Evolutionary conservation across 2,113 vertebrate species (phyloP).

Genomic region (Cercopithecus mona): DNA sequence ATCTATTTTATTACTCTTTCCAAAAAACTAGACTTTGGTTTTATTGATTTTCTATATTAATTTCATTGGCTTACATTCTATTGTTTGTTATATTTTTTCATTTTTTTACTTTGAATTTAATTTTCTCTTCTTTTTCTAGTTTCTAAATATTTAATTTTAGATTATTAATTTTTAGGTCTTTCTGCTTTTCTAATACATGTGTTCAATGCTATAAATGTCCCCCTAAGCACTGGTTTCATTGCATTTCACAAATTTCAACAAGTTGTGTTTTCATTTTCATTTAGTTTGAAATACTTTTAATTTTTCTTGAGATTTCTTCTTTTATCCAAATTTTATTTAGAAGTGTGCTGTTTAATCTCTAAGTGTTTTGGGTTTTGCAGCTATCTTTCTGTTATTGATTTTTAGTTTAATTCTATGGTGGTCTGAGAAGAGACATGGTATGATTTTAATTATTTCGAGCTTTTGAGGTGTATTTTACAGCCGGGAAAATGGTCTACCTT

Average conservation of each 20-base stretch:
- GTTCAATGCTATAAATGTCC: background rate
- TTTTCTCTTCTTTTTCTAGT: background rate
- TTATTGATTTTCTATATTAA: background rate
- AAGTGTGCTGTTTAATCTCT: background rate
- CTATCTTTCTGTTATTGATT: background rate
- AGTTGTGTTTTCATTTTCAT: background rate
- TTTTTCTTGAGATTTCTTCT: background rate
- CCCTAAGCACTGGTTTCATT: background rate
- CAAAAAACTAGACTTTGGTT: background rate
- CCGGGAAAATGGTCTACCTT: background rate
- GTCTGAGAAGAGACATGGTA: background rate
- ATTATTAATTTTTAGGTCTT: background rate
- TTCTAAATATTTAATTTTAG: background rate
- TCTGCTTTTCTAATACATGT: background rate
- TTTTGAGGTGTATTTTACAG: background rate
- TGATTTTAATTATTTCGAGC: background rate
- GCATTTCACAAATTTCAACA: background rate
- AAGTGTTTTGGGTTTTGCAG: background rate
- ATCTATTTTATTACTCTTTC: background rate
- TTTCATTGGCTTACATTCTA: background rate
- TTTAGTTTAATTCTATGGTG: background rate
- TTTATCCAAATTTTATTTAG: background rate
- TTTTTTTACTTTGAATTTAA: background rate
- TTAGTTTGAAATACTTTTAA: background rate
- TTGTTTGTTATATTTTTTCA: background rate